Evolutionary conservation across 2,888 invertebrate genomes (phyloP).

Genomic region (Cabera pusaria): DNA sequence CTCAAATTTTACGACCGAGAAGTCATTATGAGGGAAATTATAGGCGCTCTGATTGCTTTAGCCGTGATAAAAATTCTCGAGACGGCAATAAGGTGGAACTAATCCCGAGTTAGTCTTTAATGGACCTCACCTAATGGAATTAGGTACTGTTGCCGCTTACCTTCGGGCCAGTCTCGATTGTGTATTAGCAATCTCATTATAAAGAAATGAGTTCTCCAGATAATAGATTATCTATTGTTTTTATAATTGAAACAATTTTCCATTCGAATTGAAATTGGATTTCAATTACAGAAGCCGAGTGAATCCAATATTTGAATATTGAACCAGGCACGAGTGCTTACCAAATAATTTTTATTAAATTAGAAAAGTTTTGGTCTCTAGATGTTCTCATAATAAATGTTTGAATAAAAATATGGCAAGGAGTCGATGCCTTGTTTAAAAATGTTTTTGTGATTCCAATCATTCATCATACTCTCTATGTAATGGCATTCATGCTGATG

Average conservation of each 20-base stretch:
- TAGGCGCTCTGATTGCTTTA: constrained; percentile 82
- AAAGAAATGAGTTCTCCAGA: constrained; percentile 33
- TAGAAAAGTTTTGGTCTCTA: not conserved
- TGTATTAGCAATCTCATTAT: constrained; percentile 36
- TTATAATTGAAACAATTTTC: constrained; percentile 45
- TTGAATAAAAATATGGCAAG: no score
- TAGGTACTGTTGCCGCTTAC: no score
- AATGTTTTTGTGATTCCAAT: no score
- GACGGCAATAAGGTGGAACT: constrained; percentile 82
- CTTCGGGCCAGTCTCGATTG: constrained; percentile 14
- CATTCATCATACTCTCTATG: no score
- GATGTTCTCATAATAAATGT: no score
- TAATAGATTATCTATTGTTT: constrained; percentile 38
- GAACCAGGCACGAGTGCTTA: constrained; percentile 4
- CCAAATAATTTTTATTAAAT: constrained; percentile 6
- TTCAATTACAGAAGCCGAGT: constrained; percentile 37
- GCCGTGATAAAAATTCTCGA: constrained; percentile 83
- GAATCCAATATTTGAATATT: constrained; percentile 13
- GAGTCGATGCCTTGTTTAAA: no score
- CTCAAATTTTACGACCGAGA: constrained; percentile 81
- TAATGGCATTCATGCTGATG: no score
- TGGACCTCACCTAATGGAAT: constrained; percentile 55
- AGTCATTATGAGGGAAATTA: constrained; percentile 83
- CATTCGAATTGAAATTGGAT: constrained; percentile 43
- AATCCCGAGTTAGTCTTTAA: constrained; percentile 76